A percentile compares a stretch with the other conserved stretches of the same genome.
These are phyloP conservation scores for Sebastes paucispinis DNA, from an alignment of 2,797 vertebrate species.

Conservation along the genomic window DNA sequence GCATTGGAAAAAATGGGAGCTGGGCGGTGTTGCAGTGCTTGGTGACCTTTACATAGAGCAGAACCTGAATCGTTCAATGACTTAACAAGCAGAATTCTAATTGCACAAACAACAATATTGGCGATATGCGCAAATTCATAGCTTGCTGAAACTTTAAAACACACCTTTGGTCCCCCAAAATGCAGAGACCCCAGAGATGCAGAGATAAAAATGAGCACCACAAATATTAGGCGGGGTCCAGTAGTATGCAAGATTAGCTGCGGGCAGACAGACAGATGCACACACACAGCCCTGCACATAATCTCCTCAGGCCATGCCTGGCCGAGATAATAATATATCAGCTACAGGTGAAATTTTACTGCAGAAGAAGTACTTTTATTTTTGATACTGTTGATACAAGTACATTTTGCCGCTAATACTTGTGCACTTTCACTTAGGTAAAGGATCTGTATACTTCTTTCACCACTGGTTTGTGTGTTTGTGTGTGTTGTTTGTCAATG, in stretches of 20 bases:
- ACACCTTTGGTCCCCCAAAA: neutral
- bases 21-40: neutral
- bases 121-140: neutral
- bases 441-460: neutral
- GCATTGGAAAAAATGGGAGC: neutral
- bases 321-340: neutral
- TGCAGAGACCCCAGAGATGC: neutral
- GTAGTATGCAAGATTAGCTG: neutral
- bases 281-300: neutral
- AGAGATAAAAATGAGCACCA: neutral
- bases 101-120: neutral
- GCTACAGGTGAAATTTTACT: neutral
- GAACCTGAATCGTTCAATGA: neutral
- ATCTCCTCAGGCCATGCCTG: neutral
- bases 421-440: neutral
- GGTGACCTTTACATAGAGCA: neutral
- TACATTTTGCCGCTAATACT: neutral
- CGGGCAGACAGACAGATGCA: neutral
- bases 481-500: constrained; percentile 46
- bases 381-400: neutral
- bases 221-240: neutral
- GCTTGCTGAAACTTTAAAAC: neutral
- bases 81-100: neutral
- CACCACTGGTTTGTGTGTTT: neutral
- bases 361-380: neutral